Evolutionary conservation across 2,113 vertebrate species (phyloP), one percentile per base, ranked within the genome.

Genomic region (Odontophorus gujanensis): DNA sequence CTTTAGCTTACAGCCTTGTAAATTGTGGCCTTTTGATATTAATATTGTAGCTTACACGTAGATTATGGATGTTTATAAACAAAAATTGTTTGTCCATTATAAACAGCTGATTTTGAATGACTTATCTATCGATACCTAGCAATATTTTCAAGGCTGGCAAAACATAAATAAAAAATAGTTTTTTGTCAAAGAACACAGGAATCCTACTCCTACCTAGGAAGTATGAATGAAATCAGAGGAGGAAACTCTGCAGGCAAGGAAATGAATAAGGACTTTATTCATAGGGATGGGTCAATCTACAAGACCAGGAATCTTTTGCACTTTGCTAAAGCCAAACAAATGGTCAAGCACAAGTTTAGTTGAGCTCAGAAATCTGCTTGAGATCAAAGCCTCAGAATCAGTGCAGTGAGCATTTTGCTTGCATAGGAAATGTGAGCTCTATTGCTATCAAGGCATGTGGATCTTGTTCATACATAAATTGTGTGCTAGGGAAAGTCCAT

Each of bases 381-480:
- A 84, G 30, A 57, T 25, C 30, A 32, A 58, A 57, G 11, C 43
- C 24, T n/a, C 32, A 32, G 36, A 77, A 67, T 11, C 47, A 5
- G 2, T 12, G 4, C 14, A 58, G 9, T 24, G 15, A 18, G 8
- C 5, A 38, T 74, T 74, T 65, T 4, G 0, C 50, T 92, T 82
- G 53, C 55, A 3, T 13, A 24, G 85, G 38, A 58, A 73, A 51
- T 20, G 62, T 50, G 14, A 77, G 12, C 21, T 68, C 15, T 73
- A 3, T 15, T 73, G 45, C 22, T 51, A 4, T 53, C 38, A 38
- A 0, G 0, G 24, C 57, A 32, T 18, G 32, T 12, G 32, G 11
- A n/a, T 58, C 32, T 58, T 58, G 55, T 38, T 78, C 20, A 69
- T 43, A 7, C n/a, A 51, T 42, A 66, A 40, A 47, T 36, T 8